A percentile compares a stretch with the other conserved stretches of the same genome.
Conservation (phyloP, 2,113 vertebrate genomes). For the Hucho hucho region DNA sequence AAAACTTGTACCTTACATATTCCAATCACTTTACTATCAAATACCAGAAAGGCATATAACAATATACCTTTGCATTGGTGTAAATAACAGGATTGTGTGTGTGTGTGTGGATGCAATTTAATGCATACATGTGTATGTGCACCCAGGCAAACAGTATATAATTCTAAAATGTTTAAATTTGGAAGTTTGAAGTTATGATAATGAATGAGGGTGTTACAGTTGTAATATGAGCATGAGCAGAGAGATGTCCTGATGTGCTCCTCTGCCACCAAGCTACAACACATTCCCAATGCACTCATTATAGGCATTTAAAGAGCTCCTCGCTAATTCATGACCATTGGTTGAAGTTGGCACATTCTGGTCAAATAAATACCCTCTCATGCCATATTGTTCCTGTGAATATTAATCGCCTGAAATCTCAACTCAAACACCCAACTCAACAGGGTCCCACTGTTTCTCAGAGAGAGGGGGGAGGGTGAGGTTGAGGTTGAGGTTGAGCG, state of each 20-base stretch:
- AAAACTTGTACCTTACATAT: slow-evolving; percentile 8
- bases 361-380: slow-evolving; percentile 14
- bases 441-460: slow-evolving; percentile 28
- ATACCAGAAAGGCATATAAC: neutral
- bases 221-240: slow-evolving; percentile 34
- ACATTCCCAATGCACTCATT: slow-evolving; percentile 41
- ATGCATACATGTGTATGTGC: neutral
- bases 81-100: neutral
- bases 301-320: slow-evolving; percentile 39
- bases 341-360: slow-evolving; percentile 32
- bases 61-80: neutral
- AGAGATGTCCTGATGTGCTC: slow-evolving; percentile 45
- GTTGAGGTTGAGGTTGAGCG: neutral
- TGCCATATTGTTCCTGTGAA: slow-evolving; percentile 41
- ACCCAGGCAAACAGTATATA: slow-evolving; percentile 32
- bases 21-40: neutral
- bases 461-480: neutral
- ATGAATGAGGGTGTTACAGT: slow-evolving; percentile 14
- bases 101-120: neutral
- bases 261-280: slow-evolving; percentile 18
- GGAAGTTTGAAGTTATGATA: no score
- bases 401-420: slow-evolving; percentile 31
- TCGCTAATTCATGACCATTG: slow-evolving; percentile 37
- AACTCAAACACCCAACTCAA: slow-evolving; percentile 17
- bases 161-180: no score